phyloP scores from a whole-genome alignment of 2,797 vertebrate species.

The Hypotaenidia okinawae region DNA sequence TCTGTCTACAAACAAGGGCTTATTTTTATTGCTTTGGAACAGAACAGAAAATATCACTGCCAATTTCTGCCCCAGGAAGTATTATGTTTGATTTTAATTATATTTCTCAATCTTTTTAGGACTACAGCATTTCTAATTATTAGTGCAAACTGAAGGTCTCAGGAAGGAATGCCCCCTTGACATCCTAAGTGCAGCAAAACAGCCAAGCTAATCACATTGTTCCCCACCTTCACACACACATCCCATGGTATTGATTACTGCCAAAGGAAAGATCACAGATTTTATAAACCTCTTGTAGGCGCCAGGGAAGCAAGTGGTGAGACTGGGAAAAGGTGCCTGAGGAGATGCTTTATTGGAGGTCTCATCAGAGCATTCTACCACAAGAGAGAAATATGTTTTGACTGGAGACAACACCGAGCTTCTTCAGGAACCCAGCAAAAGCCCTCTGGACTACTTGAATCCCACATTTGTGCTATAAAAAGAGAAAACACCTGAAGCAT shows the following conservation, averaged over 20 bases:
- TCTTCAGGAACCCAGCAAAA: not conserved
- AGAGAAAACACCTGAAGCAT: not conserved
- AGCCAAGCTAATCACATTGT: not conserved
- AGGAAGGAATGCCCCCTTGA: not conserved
- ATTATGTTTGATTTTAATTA: constrained; percentile 44
- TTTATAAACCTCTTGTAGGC: not conserved
- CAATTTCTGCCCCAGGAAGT: constrained; percentile 13
- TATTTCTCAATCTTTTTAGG: not conserved
- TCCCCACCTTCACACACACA: not conserved
- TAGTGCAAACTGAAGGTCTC: not conserved
- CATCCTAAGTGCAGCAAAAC: not conserved
- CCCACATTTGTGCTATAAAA: not conserved
- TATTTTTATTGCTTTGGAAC: not conserved
- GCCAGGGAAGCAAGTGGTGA: not conserved
- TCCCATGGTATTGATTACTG: not conserved
- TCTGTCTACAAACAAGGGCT: constrained; percentile 3
- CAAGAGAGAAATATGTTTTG: not conserved
- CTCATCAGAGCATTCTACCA: not conserved
- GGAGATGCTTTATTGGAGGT: not conserved
- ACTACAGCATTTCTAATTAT: constrained; percentile 1
- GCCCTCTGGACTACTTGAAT: not conserved
- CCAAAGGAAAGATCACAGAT: not conserved
- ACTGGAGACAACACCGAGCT: fast-evolving
- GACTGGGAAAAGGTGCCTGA: not conserved
- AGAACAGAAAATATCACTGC: constrained; percentile 3